phyloP scores from a whole-genome alignment of 2,888 invertebrate species.

The Ferrisia virgata region DNA sequence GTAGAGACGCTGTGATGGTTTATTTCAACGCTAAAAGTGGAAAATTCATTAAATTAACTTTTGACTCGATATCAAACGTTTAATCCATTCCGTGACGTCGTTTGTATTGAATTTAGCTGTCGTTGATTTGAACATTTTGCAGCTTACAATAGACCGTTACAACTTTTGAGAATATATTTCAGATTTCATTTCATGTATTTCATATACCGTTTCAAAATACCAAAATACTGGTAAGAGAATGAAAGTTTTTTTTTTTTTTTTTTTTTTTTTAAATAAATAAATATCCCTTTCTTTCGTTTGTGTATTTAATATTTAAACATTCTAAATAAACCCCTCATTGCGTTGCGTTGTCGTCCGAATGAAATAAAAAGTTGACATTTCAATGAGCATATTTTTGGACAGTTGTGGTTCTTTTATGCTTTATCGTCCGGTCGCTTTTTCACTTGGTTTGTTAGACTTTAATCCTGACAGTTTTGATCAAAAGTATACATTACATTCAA shows the following conservation, averaged over 20 bases:
- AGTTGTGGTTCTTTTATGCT: neutral
- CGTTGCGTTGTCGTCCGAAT: neutral
- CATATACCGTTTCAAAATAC: neutral
- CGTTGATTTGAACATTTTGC: neutral
- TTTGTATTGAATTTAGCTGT: neutral
- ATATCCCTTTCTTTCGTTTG: neutral
- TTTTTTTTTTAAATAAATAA: too few species aligned
- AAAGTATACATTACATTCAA: neutral
- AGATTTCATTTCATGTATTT: neutral
- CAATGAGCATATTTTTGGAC: neutral
- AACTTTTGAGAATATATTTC: neutral
- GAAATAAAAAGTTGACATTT: neutral
- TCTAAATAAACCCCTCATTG: conserved; percentile 1
- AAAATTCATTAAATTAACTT: neutral
- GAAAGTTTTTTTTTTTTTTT: conserved; percentile 8
- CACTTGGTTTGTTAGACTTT: neutral
- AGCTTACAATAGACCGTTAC: neutral
- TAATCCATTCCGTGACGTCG: neutral
- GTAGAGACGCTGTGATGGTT: neutral
- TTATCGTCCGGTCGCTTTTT: neutral
- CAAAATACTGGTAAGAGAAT: neutral
- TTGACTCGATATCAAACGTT: neutral
- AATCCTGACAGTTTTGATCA: neutral
- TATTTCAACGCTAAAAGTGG: neutral
- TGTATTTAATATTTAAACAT: conserved; percentile 15